phyloP scores from a whole-genome alignment of 2,113 vertebrate genomes.

The Pampusana beccarii region DNA sequence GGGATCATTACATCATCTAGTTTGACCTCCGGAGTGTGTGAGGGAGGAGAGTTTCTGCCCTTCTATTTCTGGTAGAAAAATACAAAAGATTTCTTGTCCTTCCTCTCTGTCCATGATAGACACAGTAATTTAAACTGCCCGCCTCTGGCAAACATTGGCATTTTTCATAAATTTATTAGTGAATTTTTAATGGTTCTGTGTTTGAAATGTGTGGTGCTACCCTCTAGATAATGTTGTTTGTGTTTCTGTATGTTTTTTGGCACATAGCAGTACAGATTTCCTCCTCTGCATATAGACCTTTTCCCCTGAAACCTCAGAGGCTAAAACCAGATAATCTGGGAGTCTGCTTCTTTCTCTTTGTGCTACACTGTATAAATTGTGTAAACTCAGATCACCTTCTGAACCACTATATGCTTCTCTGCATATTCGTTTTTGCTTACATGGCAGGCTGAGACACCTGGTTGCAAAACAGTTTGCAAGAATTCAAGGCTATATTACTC shows the following conservation, averaged over 20 bases:
- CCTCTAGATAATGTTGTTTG: background rate
- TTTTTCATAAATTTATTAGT: background rate
- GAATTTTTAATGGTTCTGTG: background rate
- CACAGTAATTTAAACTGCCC: background rate
- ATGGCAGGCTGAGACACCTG: background rate
- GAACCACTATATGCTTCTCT: background rate
- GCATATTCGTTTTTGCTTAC: background rate
- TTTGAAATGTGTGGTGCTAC: background rate
- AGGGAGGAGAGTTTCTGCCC: background rate
- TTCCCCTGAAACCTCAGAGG: background rate
- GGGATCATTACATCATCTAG: background rate
- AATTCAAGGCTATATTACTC: background rate
- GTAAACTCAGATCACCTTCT: background rate
- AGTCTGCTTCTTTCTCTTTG: background rate
- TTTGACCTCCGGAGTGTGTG: background rate
- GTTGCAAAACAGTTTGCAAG: background rate
- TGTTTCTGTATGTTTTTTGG: background rate
- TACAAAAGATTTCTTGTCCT: background rate
- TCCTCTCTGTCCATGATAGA: background rate
- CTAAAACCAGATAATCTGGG: background rate
- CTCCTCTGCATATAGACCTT: background rate
- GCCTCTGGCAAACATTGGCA: background rate
- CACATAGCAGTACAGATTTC: background rate
- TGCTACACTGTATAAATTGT: background rate
- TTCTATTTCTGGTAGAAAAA: background rate